These are phyloP conservation scores for Zhuqinia jingwanae DNA, from an alignment of 2,888 invertebrate species.

Conservation along the genomic window DNA sequence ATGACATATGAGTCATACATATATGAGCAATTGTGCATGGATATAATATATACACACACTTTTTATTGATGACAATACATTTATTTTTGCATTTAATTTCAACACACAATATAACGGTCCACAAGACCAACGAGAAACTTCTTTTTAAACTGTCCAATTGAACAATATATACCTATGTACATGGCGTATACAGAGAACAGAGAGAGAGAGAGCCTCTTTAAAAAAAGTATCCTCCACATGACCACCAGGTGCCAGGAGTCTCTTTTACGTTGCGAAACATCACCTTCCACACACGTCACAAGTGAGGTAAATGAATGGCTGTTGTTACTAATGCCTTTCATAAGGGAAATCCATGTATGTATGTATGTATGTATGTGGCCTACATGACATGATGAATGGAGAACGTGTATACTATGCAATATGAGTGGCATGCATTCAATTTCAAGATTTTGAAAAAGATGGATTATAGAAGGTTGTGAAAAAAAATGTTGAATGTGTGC, in stretches of 20 bases:
- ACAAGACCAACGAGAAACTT: neutral
- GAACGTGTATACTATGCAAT: slow-evolving; percentile 7
- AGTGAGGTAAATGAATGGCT: slow-evolving; percentile 11
- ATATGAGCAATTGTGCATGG: slow-evolving; percentile 56
- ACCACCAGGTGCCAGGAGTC: slow-evolving; percentile 16
- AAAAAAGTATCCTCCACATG: slow-evolving; percentile 6
- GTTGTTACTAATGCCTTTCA: slow-evolving; percentile 15
- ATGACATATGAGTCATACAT: slow-evolving; percentile 17
- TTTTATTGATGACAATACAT: no score
- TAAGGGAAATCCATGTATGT: neutral
- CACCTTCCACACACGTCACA: slow-evolving; percentile 39
- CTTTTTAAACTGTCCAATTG: slow-evolving; percentile 23
- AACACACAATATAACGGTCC: slow-evolving; percentile 1
- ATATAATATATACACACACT: neutral
- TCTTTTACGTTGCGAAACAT: slow-evolving; percentile 19
- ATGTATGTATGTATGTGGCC: neutral
- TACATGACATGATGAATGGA: slow-evolving; percentile 17
- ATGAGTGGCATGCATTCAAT: neutral
- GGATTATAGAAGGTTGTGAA: slow-evolving; percentile 7
- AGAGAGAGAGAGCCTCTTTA: slow-evolving; percentile 19
- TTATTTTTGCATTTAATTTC: neutral
- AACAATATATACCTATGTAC: neutral
- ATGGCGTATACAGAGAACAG: neutral
- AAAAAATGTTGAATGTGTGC: slow-evolving; percentile 3
- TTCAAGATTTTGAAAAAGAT: slow-evolving; percentile 26